Percentiles rank a stretch among this genome's conserved stretches.
Evolutionary conservation across 2,113 vertebrate genomes (phyloP).

Genomic region (Corythornis cristatus): DNA sequence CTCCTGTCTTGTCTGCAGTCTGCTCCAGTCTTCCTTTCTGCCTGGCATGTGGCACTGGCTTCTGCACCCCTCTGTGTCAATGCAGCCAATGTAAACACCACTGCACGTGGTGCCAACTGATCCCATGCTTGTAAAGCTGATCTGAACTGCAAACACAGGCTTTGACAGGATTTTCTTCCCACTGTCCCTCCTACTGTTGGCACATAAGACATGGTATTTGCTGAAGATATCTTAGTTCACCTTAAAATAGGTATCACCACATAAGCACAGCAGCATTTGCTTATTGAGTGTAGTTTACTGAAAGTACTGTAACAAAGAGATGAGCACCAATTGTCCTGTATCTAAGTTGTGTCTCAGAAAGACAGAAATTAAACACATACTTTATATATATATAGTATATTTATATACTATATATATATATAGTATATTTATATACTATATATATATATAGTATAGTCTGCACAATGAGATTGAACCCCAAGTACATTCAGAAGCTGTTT

Average conservation of each 20-base stretch:
- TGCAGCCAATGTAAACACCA: background rate
- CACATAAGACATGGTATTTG: accelerated
- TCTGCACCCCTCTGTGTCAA: accelerated
- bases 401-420: no score
- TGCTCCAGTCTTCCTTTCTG: background rate
- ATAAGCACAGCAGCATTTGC: background rate
- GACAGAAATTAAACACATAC: background rate
- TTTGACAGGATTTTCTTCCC: background rate
- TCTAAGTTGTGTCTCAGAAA: background rate
- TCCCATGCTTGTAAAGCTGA: background rate
- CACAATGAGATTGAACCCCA: background rate
- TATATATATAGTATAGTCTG: no score
- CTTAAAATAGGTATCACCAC: background rate
- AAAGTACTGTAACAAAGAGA: background rate
- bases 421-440: no score
- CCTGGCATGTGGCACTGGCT: background rate
- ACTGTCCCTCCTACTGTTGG: background rate
- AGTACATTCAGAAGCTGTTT: background rate
- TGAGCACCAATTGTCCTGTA: background rate
- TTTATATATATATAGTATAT: no score
- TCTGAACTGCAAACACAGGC: background rate
- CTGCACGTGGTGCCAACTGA: background rate
- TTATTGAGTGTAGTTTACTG: background rate
- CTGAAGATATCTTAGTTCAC: background rate
- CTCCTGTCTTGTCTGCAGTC: background rate